Evolutionary conservation across 2,113 vertebrate genomes (phyloP).

Genomic region (Chlamydotis undulata): DNA sequence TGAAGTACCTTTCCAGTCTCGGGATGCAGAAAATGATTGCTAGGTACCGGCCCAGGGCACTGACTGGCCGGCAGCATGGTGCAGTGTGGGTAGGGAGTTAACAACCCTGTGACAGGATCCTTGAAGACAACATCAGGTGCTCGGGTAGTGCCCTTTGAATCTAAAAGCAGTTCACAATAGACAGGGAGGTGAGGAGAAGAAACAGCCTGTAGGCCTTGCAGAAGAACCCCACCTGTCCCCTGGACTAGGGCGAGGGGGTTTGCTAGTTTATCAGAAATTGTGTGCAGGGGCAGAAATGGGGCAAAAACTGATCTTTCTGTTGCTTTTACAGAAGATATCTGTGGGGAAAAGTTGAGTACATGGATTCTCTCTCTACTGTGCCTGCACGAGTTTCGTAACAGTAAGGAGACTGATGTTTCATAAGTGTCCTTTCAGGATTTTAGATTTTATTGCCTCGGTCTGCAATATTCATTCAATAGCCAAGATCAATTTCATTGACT

Average conservation of each 20-base stretch:
- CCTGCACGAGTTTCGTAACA: background rate
- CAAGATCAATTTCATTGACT: background rate
- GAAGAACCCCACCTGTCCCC: background rate
- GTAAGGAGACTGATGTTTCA: background rate
- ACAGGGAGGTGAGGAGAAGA: background rate
- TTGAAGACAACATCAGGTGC: slow-evolving; percentile 42
- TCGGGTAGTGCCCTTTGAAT: slow-evolving; percentile 62
- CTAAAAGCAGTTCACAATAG: slow-evolving; percentile 21
- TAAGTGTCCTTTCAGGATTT: background rate
- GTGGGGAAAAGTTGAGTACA: background rate
- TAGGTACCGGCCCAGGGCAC: slow-evolving; percentile 75
- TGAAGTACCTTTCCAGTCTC: slow-evolving; percentile 83
- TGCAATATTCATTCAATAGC: background rate
- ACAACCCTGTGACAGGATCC: slow-evolving; percentile 77
- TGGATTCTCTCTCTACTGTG: background rate
- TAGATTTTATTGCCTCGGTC: background rate
- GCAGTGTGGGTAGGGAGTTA: slow-evolving; percentile 73
- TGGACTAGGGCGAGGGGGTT: background rate
- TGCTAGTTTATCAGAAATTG: background rate
- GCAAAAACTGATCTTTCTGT: background rate
- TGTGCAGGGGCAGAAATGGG: background rate
- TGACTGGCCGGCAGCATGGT: slow-evolving; percentile 77
- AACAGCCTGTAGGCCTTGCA: background rate
- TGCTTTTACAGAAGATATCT: background rate
- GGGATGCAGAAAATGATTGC: slow-evolving; percentile 83